phyloP scores from a whole-genome alignment of 2,888 invertebrate genomes.

The Eilema caniola region DNA sequence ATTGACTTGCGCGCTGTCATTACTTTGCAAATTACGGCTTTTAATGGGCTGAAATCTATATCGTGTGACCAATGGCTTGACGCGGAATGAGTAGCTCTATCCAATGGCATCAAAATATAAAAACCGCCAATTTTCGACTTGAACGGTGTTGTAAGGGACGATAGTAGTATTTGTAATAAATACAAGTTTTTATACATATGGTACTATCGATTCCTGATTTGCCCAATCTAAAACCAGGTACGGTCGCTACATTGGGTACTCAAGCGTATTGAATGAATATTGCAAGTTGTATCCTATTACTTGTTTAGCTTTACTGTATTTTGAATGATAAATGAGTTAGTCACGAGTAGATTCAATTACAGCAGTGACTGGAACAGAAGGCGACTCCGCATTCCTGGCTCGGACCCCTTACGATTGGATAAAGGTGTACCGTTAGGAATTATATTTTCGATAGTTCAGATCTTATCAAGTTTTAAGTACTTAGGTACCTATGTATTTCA shows the following conservation, averaged over 20 bases:
- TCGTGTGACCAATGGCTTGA: too few species aligned
- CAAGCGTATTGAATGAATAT: background rate
- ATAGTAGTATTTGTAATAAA: too few species aligned
- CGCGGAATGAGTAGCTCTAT: too few species aligned
- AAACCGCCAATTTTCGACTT: too few species aligned
- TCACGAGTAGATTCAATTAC: conserved; percentile 43
- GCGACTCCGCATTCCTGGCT: conserved; percentile 37
- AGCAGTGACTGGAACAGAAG: conserved; percentile 34
- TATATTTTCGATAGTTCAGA: conserved; percentile 32
- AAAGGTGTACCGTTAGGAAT: conserved; percentile 32
- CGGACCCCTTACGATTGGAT: conserved; percentile 26
- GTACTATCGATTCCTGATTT: too few species aligned
- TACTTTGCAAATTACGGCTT: too few species aligned
- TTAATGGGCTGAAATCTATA: too few species aligned
- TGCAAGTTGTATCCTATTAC: conserved; percentile 7
- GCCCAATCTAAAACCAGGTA: background rate
- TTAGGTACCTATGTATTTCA: background rate
- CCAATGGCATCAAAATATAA: too few species aligned
- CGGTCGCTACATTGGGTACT: background rate
- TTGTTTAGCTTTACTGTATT: conserved; percentile 21
- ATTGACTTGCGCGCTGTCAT: too few species aligned
- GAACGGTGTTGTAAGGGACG: too few species aligned
- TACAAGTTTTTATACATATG: too few species aligned
- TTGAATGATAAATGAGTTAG: conserved; percentile 39
- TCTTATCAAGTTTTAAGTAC: too few species aligned